Percentiles rank a stretch among this genome's conserved stretches.
phyloP scores from a whole-genome alignment of 2,113 vertebrate genomes.

The Stictonetta naevosa region DNA sequence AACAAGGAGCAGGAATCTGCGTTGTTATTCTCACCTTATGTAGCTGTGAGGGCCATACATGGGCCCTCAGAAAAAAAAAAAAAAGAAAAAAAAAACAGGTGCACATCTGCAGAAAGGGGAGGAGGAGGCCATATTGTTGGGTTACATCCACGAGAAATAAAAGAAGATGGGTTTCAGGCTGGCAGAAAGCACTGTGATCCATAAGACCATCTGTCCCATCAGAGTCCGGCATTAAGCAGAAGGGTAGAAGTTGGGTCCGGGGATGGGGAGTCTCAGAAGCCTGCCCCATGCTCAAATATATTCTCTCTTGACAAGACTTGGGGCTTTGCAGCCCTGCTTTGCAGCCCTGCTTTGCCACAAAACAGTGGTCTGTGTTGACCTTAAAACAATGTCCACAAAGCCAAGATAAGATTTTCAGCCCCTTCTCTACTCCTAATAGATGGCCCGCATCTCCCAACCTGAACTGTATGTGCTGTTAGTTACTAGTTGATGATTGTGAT shows the following conservation, averaged over 20 bases:
- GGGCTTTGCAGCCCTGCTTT: not conserved
- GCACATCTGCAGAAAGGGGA: no score
- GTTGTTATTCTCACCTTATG: no score
- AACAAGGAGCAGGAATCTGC: no score
- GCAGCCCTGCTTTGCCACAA: not conserved
- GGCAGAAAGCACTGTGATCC: not conserved
- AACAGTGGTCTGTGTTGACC: not conserved
- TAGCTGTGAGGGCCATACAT: no score
- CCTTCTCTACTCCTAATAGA: not conserved
- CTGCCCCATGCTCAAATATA: not conserved
- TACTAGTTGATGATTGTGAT: conserved; percentile 44
- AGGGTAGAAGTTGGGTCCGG: not conserved
- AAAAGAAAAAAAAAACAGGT: no score
- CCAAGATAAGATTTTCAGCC: not conserved
- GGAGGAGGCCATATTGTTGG: not conserved
- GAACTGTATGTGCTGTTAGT: conserved; percentile 7
- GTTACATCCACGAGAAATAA: not conserved
- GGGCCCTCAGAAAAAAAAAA: no score
- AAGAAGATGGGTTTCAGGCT: not conserved
- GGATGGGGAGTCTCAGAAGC: not conserved
- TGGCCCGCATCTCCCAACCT: not conserved
- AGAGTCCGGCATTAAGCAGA: not conserved
- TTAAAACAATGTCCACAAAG: not conserved
- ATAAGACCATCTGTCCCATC: fast-evolving
- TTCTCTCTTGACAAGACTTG: not conserved